Evolutionary conservation across 2,888 invertebrate species (phyloP).

Genomic region (Neria commutata): DNA sequence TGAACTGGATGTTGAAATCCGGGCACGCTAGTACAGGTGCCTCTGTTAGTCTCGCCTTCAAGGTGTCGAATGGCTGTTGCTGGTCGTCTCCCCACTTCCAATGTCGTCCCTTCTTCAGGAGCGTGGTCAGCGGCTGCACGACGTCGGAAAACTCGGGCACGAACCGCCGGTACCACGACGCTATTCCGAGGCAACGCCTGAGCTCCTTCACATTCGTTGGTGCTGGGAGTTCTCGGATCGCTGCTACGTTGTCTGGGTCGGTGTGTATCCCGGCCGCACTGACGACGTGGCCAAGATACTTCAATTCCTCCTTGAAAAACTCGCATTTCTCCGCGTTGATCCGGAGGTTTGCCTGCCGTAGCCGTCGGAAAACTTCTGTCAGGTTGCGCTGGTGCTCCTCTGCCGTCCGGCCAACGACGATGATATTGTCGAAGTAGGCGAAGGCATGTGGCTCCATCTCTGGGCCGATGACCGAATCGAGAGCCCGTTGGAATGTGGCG

Average conservation of each 20-base stretch:
- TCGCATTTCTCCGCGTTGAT: no score
- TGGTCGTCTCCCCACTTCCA: not conserved
- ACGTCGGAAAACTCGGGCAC: constrained; percentile 1
- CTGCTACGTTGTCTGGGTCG: constrained; percentile 9
- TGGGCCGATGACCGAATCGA: no score
- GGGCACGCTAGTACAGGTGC: not conserved
- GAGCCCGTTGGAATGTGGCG: no score
- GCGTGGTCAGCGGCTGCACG: not conserved
- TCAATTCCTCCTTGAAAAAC: no score
- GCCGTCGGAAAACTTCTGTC: no score
- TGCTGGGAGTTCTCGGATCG: not conserved
- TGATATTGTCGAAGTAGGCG: no score
- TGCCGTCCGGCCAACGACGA: no score
- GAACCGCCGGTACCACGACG: constrained; percentile 9
- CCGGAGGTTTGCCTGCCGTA: no score
- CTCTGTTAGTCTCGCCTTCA: not conserved
- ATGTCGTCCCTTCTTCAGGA: constrained; percentile 10
- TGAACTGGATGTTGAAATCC: not conserved
- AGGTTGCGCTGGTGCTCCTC: no score
- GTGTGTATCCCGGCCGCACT: constrained; percentile 1
- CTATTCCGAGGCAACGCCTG: not conserved
- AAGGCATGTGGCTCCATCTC: no score
- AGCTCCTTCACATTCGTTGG: constrained; percentile 3
- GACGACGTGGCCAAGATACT: constrained; percentile 7
- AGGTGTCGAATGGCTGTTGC: not conserved